Base-by-base conservation (phyloP, 2,797 vertebrate genomes). In the Melanogrammus aeglefinus region DNA sequence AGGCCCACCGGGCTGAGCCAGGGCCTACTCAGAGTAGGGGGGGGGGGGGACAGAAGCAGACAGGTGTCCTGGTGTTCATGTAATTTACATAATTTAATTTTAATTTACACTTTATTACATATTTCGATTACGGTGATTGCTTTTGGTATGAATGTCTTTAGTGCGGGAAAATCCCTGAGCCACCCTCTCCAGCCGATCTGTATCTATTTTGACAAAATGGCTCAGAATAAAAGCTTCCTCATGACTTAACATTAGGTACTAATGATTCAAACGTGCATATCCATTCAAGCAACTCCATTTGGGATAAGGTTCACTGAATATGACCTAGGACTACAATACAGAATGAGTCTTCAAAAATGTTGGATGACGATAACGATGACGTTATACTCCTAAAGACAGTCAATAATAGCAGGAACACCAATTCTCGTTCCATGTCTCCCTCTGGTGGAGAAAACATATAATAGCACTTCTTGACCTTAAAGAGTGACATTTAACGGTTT, bases 1-100 rank as follows among this genome's bases (percentile, higher is more conserved):
- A 85, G 83, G 90, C 90, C 93, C 92, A 93, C 93, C 82, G 86
- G 87, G 83, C 86, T 83, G 92, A 80, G 77, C 78, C 57, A 63
- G 86, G 87, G 83, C 86, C 82, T 91, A 80, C 77, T 79, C 57
- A 63, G 21, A 18, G 21, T 63, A 9, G 21, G 8, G 21, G 6
- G 51, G 51, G 51, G 18, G 6, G 16, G 51, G 51, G 51, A 1
- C 57, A 63, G 21, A 7, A 63, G 1, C 47, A 57, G 47, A 18
- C 47, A 18, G 41, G 18, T 63, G 57, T 63, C 57, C 21, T 63
- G 5, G 21, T 63, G 57, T 9, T 24, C 57, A 63, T 63, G 57
- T 24, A n/a, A n/a, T n/a, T n/a, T n/a, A n/a, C n/a, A n/a, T n/a
- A n/a, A n/a, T n/a, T n/a, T n/a, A n/a, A n/a, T n/a, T n/a, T n/a